A percentile compares a stretch with the other conserved stretches of the same genome.
Evolutionary conservation across 2,888 invertebrate genomes (phyloP).

Genomic region (Luperina nickerlii): DNA sequence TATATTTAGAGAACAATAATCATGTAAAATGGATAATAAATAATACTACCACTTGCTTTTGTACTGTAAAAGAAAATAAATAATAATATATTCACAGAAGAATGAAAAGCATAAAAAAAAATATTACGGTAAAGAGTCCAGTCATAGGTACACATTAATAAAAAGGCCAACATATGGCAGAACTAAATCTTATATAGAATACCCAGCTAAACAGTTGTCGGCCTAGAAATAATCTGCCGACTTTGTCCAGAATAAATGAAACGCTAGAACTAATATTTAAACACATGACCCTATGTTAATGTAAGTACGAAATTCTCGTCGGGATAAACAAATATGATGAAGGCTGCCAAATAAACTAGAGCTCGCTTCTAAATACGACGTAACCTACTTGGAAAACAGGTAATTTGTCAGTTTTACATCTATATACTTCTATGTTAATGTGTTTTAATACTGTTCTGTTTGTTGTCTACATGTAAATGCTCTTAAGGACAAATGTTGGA

Average conservation of each 20-base stretch:
- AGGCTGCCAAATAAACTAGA: slow-evolving; percentile 55
- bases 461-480: slow-evolving; percentile 32
- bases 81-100: neutral
- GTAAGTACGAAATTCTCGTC: slow-evolving; percentile 44
- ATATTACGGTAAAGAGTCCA: slow-evolving; percentile 3
- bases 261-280: slow-evolving; percentile 52
- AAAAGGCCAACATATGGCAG: slow-evolving; percentile 29
- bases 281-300: slow-evolving; percentile 61
- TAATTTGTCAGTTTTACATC: slow-evolving; percentile 51
- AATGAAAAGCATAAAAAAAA: neutral
- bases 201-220: slow-evolving; percentile 17
- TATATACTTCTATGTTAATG: slow-evolving; percentile 31
- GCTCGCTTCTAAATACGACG: slow-evolving; percentile 43
- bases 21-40: neutral
- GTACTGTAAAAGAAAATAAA: slow-evolving; percentile 10
- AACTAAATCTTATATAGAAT: slow-evolving; percentile 34
- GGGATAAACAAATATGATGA: slow-evolving; percentile 55
- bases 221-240: slow-evolving; percentile 36
- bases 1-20: neutral
- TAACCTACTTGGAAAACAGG: slow-evolving; percentile 52
- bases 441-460: slow-evolving; percentile 21
- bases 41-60: neutral
- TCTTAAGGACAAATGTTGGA: slow-evolving; percentile 13
- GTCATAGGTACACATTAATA: slow-evolving; percentile 1
- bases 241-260: slow-evolving; percentile 36